These are phyloP conservation scores for Vanessa atalanta DNA, from an alignment of 1,140 invertebrate species.

Conservation along the genomic window DNA sequence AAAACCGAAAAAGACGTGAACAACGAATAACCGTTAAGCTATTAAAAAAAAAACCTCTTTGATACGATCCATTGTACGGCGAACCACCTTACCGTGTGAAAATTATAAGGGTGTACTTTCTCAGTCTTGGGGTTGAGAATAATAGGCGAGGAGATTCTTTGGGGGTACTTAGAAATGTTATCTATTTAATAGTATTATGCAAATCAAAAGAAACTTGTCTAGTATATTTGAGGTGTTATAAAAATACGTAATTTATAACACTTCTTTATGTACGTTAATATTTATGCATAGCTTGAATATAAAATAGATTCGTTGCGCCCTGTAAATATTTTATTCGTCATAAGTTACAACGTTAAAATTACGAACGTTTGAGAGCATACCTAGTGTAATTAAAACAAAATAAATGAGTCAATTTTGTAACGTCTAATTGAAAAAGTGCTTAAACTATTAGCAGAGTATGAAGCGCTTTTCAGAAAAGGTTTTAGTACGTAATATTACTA, in stretches of 20 bases:
- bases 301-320: too few species aligned
- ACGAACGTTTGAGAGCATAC: too few species aligned
- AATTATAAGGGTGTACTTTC: constrained; percentile 32
- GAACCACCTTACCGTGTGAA: constrained; percentile 62
- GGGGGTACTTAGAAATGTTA: neutral
- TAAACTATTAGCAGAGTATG: too few species aligned
- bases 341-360: too few species aligned
- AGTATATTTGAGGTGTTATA: neutral
- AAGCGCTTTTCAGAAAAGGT: too few species aligned
- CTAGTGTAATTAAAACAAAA: too few species aligned
- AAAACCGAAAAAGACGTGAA: constrained; percentile 8
- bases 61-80: neutral
- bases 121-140: constrained; percentile 39
- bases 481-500: too few species aligned
- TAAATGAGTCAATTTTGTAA: too few species aligned
- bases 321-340: too few species aligned
- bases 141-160: constrained; percentile 2
- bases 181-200: neutral
- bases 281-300: neutral
- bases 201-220: constrained; percentile 7
- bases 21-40: constrained; percentile 25
- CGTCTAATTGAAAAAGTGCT: too few species aligned
- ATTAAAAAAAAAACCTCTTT: neutral
- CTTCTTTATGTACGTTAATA: neutral
- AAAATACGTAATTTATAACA: neutral